Conservation (phyloP, 37 sponge, comb jelly and placozoan genomes). For the Hormiphora californensis region DNA sequence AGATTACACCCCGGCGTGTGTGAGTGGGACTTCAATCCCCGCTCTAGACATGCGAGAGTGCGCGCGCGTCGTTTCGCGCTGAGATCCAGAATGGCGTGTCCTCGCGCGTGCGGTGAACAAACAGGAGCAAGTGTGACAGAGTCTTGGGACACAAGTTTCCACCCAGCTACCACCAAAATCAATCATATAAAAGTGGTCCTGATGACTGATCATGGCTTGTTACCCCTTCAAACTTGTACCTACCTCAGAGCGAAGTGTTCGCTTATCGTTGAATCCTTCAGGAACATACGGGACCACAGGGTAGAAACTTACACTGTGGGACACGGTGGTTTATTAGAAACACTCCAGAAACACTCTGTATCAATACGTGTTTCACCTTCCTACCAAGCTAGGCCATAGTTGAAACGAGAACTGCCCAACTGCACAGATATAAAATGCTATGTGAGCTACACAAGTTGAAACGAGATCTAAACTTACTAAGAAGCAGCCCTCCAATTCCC, state of each 20-base stretch:
- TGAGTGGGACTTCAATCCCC: neutral
- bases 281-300: conserved; percentile 9
- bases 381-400: too few relatives aligned
- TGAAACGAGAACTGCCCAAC: too few relatives aligned
- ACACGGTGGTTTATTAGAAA: neutral
- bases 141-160: neutral
- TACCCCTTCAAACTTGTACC: too few relatives aligned
- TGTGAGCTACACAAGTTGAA: too few relatives aligned
- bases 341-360: too few relatives aligned
- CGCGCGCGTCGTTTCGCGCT: conserved; percentile 2
- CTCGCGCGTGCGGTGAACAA: neutral
- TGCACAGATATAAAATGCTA: too few relatives aligned
- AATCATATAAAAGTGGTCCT: neutral
- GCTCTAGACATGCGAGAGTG: neutral
- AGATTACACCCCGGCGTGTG: neutral
- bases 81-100: neutral
- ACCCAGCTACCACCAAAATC: neutral
- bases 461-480: conserved; percentile 17
- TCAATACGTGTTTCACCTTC: too few relatives aligned
- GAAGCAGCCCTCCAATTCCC: conserved; percentile 51
- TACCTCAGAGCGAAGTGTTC: conserved; percentile 4
- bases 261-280: conserved; percentile 17
- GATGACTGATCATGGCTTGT: neutral
- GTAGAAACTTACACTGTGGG: conserved; percentile 14
- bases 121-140: neutral